phyloP scores from a whole-genome alignment of 2,113 vertebrate genomes.

The Glaucomys volans region DNA sequence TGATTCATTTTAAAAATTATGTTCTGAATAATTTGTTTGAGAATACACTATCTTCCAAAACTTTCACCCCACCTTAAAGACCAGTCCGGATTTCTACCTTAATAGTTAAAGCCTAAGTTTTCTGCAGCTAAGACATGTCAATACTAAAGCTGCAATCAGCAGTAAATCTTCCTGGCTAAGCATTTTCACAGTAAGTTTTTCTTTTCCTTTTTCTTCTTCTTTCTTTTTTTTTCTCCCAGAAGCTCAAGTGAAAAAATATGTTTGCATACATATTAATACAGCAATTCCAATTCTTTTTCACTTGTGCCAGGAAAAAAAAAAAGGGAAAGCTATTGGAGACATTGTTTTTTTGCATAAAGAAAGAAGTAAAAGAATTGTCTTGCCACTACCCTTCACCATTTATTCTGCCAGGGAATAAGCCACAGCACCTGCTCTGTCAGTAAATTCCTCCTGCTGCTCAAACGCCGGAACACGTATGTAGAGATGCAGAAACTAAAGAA shows the following conservation, averaged over 20 bases:
- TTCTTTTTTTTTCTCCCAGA: neutral
- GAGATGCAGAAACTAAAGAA: constrained; percentile 61
- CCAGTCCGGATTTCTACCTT: constrained; percentile 76
- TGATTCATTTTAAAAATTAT: constrained; percentile 58
- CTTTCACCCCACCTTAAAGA: constrained; percentile 25
- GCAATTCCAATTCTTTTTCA: constrained; percentile 76
- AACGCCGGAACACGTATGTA: constrained; percentile 69
- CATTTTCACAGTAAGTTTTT: constrained; percentile 82
- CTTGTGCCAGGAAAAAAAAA: constrained; percentile 57
- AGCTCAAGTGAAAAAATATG: constrained; percentile 73
- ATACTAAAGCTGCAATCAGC: constrained; percentile 79
- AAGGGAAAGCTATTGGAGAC: constrained; percentile 56
- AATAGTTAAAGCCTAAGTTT: constrained; percentile 83
- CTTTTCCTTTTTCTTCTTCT: constrained; percentile 31
- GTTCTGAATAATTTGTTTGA: constrained; percentile 56
- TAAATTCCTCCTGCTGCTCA: constrained; percentile 77
- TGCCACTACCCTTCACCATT: constrained; percentile 61
- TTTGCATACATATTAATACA: constrained; percentile 77
- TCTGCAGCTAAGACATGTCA: constrained; percentile 82
- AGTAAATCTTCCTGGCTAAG: constrained; percentile 83
- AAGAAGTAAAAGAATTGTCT: constrained; percentile 64
- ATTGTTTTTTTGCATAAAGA: constrained; percentile 72
- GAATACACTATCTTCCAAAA: constrained; percentile 66
- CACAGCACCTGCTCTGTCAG: constrained; percentile 76
- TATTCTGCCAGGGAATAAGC: constrained; percentile 79